Evolutionary conservation across 2,888 invertebrate species (phyloP), one percentile per base, ranked within the genome.

Genomic region (Aleiodes leptofemur): DNA sequence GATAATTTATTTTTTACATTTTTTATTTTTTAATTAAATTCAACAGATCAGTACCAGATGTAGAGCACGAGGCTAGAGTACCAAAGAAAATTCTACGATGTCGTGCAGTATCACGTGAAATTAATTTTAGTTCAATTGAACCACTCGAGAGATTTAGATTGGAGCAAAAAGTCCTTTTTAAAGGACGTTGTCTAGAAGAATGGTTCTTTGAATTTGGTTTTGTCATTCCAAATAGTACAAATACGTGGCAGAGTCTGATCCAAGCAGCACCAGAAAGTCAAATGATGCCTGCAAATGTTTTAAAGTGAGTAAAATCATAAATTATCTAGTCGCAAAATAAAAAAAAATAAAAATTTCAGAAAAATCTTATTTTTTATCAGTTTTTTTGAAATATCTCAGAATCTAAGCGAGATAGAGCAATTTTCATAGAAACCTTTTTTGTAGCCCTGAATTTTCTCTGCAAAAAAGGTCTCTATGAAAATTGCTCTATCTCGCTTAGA

Each of bases 121-220:
- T 97, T 87, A 97, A 96, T 90, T 97, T 97, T 86, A 96, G 95
- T 85, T 96, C 97, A 13, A 92, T 95, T 56, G 97, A 99, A 89
- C 93, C 96, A 8, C 97, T 99, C 94, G 97, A 99, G 80, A 96
- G 96, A 89, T 99, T 99, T 89, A 92, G 99, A 79, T 91, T 99
- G 80, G 99, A 99, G 90, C 92, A 96, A 93, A 94, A 93, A 91
- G 93, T 94, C 3, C 90, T 95, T 9, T 96, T 95, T 89, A 96
- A 96, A 87, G 98, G 97, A 1, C 94, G 96, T 78, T 97, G 97
- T 85, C 92, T 98, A 84, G 98, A 99, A 90, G 98, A 99, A 90
- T 99, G 99, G 99, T 96, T 96, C 90, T 99, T 99, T 90, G 98
- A 99, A 89, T 99, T 99, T 93, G 99, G 99, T 56, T 98, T 97